phyloP scores from a whole-genome alignment of 2,888 invertebrate genomes.

The Pteria penguin region DNA sequence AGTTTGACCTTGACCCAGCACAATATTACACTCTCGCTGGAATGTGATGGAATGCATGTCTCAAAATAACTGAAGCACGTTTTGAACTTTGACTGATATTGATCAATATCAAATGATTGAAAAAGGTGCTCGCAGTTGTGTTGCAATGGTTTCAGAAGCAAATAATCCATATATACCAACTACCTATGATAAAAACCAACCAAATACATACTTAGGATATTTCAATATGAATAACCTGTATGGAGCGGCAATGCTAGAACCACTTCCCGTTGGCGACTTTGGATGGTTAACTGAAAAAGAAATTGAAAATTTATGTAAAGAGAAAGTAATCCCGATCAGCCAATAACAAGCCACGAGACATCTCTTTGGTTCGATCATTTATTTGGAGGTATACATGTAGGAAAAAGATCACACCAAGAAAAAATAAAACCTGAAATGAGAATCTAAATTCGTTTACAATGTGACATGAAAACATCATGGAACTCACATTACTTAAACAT shows the following conservation, averaged over 20 bases:
- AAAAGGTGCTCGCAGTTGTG: slow-evolving; percentile 43
- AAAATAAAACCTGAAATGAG: too few species aligned
- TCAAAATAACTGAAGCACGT: slow-evolving; percentile 53
- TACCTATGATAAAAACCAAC: not conserved
- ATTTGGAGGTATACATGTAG: too few species aligned
- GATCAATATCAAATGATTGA: slow-evolving; percentile 57
- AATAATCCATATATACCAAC: not conserved
- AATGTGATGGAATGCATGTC: slow-evolving; percentile 62
- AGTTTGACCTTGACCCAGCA: slow-evolving; percentile 26
- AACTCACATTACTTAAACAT: too few species aligned
- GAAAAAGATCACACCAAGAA: too few species aligned
- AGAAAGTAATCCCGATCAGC: too few species aligned
- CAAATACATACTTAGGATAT: slow-evolving; percentile 9
- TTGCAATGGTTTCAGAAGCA: slow-evolving; percentile 45
- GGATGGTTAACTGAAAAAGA: slow-evolving; percentile 24
- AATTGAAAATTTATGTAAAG: too few species aligned
- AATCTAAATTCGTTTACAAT: too few species aligned
- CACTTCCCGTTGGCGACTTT: slow-evolving; percentile 44
- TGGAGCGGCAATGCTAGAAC: slow-evolving; percentile 17
- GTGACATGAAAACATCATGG: too few species aligned
- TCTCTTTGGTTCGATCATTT: too few species aligned
- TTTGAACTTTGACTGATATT: not conserved
- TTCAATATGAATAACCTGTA: slow-evolving; percentile 21
- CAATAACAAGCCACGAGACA: too few species aligned
- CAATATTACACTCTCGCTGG: not conserved